Base-by-base conservation (phyloP, 2,888 invertebrate genomes). In the Melieria omissa region DNA sequence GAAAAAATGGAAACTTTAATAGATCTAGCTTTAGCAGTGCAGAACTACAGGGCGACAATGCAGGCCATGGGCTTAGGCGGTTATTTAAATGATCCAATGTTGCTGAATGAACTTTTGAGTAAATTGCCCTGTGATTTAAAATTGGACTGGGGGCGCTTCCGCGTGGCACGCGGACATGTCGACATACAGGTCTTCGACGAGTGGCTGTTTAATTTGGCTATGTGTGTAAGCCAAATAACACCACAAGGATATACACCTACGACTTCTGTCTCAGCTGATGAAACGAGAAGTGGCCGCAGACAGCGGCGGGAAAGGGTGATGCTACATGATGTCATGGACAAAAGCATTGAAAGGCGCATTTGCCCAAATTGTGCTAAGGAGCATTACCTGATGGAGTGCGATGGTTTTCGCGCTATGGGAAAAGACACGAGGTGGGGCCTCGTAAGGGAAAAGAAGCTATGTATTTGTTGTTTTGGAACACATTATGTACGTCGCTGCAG, bases 401-500 rank as follows among this genome's bases (percentile, higher is more conserved):
- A 9, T 10, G 49, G 47, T 9, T 71, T 71, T 46, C 49, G 7
- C n/a, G 47, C 14, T 7, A 41, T 63, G 9, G 14, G 14, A 6
- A 49, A 14, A 8, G 12, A 61, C 7, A 46, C 55, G 41, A 44
- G 66, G 10, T 73, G 66, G 54, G 12, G 52, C 44, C 70, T 70
- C 41, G 45, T 73, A 9, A 29, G 65, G 29, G 63, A 70, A 6
- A 52, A 47, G 4, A 68, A 68, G 29, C 55, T 67, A 4, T 73
- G 73, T 42, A n/a, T 61, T 1, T 60, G 70, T 6, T 72, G 74
- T 49, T 65, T 74, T 16, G 62, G 47, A 55, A 69, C 63, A 9
- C 70, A 74, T 57, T 52, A 6, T 16, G 7, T 72, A 4, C 66
- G 70, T n/a, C 72, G 70, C 29, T 73, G 73, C 49, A 67, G 60